Conservation (phyloP, 1,140 invertebrate species). For the Octopus bimaculoides region DNA sequence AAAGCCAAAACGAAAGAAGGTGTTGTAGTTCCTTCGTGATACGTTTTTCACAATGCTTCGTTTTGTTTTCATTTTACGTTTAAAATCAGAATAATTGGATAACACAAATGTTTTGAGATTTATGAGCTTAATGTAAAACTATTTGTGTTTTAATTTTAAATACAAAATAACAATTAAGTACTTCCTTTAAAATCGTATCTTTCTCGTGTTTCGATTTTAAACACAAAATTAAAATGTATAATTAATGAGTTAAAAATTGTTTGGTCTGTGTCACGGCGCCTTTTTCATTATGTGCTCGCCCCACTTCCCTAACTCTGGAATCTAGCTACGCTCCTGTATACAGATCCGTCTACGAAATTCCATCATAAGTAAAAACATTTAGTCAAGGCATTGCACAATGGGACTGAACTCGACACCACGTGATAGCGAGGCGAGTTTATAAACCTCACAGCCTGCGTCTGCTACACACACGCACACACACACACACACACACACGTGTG, state of each 20-base stretch:
- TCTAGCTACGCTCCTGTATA: too few species aligned
- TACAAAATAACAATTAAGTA: slow-evolving; percentile 5
- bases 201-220: slow-evolving; percentile 1
- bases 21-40: background rate
- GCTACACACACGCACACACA: too few species aligned
- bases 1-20: slow-evolving; percentile 1
- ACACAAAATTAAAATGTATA: slow-evolving; percentile 1
- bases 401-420: too few species aligned
- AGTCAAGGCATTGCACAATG: too few species aligned
- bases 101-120: background rate
- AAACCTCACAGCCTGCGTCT: too few species aligned
- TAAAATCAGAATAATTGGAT: background rate
- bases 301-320: background rate
- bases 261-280: slow-evolving; percentile 2
- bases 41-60: background rate
- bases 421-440: too few species aligned
- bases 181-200: background rate
- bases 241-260: slow-evolving; percentile 1
- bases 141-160: background rate
- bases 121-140: background rate
- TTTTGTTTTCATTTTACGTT: slow-evolving; percentile 7
- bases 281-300: background rate
- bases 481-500: too few species aligned
- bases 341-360: too few species aligned
- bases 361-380: too few species aligned